A percentile compares a stretch with the other conserved stretches of the same genome.
phyloP scores from a whole-genome alignment of 1,140 invertebrate genomes.

The Rhyacophila brunnea region DNA sequence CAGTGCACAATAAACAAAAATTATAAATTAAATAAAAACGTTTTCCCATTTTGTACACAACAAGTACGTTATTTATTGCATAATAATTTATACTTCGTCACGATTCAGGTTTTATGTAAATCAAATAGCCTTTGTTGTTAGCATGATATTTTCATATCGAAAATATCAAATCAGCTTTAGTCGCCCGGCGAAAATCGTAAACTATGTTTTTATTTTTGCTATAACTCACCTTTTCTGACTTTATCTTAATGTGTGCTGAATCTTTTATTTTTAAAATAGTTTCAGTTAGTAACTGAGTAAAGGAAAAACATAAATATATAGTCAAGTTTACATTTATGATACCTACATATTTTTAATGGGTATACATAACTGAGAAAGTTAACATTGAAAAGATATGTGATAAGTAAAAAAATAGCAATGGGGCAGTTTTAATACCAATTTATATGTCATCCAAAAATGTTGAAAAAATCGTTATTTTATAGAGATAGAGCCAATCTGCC shows the following conservation, averaged over 20 bases:
- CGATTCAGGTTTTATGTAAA: constrained; percentile 33
- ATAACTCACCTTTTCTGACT: constrained; percentile 26
- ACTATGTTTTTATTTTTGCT: constrained; percentile 24
- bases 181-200: constrained; percentile 21
- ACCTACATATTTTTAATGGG: no score
- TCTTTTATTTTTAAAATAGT: constrained; percentile 2
- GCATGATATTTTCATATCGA: constrained; percentile 32
- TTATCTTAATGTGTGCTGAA: constrained; percentile 22
- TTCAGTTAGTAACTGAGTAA: no score
- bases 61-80: constrained; percentile 32
- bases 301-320: no score
- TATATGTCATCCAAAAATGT: no score
- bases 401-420: no score
- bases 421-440: no score
- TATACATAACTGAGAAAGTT: no score
- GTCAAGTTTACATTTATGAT: no score
- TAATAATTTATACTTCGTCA: constrained; percentile 34
- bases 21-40: constrained; percentile 4
- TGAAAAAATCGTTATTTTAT: no score
- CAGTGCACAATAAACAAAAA: background rate
- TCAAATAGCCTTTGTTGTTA: constrained; percentile 32
- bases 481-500: no score
- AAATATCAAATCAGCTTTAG: constrained; percentile 30
- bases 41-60: constrained; percentile 16
- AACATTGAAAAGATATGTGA: no score